Evolutionary conservation across 2,113 vertebrate genomes (phyloP).

Genomic region (Hiodon alosoides): DNA sequence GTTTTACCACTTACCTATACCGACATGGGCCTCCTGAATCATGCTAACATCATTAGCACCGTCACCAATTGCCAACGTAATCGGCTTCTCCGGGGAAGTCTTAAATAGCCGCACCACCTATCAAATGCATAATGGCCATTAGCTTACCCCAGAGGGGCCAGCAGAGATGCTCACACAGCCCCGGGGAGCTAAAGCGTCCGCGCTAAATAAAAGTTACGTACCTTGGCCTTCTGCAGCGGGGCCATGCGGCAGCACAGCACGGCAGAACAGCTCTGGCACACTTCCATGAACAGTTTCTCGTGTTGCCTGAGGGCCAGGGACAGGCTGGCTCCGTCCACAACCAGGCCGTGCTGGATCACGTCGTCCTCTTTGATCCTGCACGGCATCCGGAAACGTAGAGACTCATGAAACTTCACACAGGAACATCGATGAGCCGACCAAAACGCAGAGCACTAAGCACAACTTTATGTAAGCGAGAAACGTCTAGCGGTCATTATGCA

Average conservation of each 20-base stretch:
- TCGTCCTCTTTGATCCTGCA: slow-evolving; percentile 88
- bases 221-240: slow-evolving; percentile 96
- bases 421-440: not conserved
- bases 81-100: slow-evolving; percentile 92
- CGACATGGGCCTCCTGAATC: slow-evolving; percentile 97
- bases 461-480: too few relatives aligned
- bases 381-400: not conserved
- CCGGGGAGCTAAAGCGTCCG: not conserved
- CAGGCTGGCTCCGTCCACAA: slow-evolving; percentile 93
- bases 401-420: not conserved
- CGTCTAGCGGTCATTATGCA: too few relatives aligned
- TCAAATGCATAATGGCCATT: slow-evolving; percentile 22
- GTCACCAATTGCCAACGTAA: slow-evolving; percentile 89
- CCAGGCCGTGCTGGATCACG: slow-evolving; percentile 91
- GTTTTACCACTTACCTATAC: slow-evolving; percentile 74
- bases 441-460: not conserved
- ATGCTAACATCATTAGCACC: slow-evolving; percentile 98
- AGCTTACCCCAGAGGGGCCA: not conserved
- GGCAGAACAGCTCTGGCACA: slow-evolving; percentile 88
- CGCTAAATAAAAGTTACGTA: slow-evolving; percentile 35
- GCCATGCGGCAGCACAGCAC: slow-evolving; percentile 98
- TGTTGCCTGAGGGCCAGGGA: slow-evolving; percentile 90
- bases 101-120: slow-evolving; percentile 94
- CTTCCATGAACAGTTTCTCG: slow-evolving; percentile 95
- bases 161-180: not conserved